Conservation (phyloP, 2,888 invertebrate species). For the Pelosia muscerda region DNA sequence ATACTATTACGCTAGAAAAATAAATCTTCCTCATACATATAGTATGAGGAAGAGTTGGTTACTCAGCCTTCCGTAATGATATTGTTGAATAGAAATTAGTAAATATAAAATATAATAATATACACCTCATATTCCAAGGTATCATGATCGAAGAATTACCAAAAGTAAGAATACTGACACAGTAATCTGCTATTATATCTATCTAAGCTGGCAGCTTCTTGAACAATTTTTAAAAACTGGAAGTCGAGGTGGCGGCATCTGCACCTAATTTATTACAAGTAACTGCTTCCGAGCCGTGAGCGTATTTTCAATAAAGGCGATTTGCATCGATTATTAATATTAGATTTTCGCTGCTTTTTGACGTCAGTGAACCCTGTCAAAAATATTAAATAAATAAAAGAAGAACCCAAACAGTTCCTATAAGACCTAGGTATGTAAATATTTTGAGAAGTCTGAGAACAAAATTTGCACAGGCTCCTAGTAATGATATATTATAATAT, state of each 20-base stretch:
- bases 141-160: slow-evolving; percentile 31
- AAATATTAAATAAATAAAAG: no score
- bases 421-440: no score
- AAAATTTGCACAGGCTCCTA: no score
- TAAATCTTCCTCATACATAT: no score
- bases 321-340: slow-evolving; percentile 57
- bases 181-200: slow-evolving; percentile 41
- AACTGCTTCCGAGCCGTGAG: slow-evolving; percentile 43
- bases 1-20: background rate
- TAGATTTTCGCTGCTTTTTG: no score
- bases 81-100: background rate
- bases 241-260: slow-evolving; percentile 67
- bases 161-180: slow-evolving; percentile 28
- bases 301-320: slow-evolving; percentile 62
- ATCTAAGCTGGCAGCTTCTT: slow-evolving; percentile 23
- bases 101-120: no score
- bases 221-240: slow-evolving; percentile 49
- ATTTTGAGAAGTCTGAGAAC: no score
- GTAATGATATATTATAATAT: no score
- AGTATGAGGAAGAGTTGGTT: no score
- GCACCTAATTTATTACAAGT: slow-evolving; percentile 71
- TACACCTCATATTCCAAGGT: background rate
- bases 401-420: no score
- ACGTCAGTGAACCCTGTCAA: background rate
- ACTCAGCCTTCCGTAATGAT: background rate